Percentiles rank a stretch among this genome's conserved stretches.
These are phyloP conservation scores for Trichosurus vulpecula DNA, from an alignment of 2,797 vertebrate species.

Conservation along the genomic window DNA sequence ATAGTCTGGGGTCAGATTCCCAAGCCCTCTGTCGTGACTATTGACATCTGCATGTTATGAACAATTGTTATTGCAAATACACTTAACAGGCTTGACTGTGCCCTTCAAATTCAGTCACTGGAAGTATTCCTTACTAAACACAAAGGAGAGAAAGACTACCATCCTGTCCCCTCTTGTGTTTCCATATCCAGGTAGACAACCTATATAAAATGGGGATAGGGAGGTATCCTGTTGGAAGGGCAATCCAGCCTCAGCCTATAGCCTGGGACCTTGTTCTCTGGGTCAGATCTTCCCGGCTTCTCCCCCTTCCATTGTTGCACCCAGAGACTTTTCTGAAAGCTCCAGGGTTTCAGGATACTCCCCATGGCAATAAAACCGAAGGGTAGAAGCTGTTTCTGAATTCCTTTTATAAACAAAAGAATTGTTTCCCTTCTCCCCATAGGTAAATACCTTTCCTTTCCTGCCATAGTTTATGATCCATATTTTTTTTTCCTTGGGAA, in stretches of 20 bases:
- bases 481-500: neutral
- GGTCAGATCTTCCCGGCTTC: neutral
- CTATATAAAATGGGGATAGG: neutral
- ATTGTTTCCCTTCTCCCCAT: neutral
- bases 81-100: neutral
- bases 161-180: neutral
- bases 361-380: no score
- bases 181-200: neutral
- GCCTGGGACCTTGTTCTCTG: neutral
- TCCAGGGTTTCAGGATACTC: neutral
- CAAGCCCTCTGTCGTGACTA: neutral
- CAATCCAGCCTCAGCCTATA: neutral
- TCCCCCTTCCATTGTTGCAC: neutral
- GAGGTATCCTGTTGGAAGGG: neutral
- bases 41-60: neutral
- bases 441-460: neutral
- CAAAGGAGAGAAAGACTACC: neutral
- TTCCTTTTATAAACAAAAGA: neutral
- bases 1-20: neutral
- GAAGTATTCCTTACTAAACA: neutral
- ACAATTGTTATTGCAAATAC: neutral
- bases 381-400: neutral
- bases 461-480: neutral
- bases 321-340: neutral
- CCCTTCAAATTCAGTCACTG: neutral